These are phyloP conservation scores for Chaetura pelagica DNA, from an alignment of 2,113 vertebrate genomes.

Conservation along the genomic window DNA sequence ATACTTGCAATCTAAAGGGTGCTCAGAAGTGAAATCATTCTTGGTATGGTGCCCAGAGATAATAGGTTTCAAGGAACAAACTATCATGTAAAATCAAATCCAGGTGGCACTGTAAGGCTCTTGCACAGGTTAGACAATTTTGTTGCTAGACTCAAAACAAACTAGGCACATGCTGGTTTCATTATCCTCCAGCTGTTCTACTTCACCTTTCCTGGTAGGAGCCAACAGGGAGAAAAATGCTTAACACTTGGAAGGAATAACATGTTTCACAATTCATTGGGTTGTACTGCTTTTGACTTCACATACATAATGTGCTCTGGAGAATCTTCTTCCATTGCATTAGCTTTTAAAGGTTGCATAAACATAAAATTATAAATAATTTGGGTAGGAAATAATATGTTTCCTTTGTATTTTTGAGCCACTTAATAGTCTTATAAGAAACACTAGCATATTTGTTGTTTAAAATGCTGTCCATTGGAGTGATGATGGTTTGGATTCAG, in stretches of 20 bases:
- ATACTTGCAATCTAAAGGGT: constrained; percentile 31
- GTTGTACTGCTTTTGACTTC: constrained; percentile 39
- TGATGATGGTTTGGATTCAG: neutral
- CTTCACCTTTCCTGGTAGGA: constrained; percentile 73
- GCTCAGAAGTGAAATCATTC: constrained; percentile 42
- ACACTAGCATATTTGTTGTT: neutral
- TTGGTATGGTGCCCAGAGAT: constrained; percentile 66
- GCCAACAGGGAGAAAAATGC: constrained; percentile 22
- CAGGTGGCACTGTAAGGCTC: constrained; percentile 60
- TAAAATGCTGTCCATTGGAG: neutral
- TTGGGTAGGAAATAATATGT: neutral
- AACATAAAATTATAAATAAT: neutral
- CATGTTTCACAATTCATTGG: constrained; percentile 53
- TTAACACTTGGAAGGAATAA: constrained; percentile 62
- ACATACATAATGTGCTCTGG: constrained; percentile 14
- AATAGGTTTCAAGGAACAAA: constrained; percentile 66
- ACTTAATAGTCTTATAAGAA: neutral
- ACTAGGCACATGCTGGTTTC: constrained; percentile 69
- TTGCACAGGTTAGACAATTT: constrained; percentile 63
- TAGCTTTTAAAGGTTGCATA: constrained; percentile 9
- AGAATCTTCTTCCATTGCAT: constrained; percentile 19
- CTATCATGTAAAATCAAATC: constrained; percentile 67
- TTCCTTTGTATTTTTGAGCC: neutral
- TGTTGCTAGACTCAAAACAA: constrained; percentile 67
- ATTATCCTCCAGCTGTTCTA: constrained; percentile 71